A percentile compares a stretch with the other conserved stretches of the same genome.
Conservation (phyloP, 2,113 vertebrate genomes). For the Anhinga rufa region DNA sequence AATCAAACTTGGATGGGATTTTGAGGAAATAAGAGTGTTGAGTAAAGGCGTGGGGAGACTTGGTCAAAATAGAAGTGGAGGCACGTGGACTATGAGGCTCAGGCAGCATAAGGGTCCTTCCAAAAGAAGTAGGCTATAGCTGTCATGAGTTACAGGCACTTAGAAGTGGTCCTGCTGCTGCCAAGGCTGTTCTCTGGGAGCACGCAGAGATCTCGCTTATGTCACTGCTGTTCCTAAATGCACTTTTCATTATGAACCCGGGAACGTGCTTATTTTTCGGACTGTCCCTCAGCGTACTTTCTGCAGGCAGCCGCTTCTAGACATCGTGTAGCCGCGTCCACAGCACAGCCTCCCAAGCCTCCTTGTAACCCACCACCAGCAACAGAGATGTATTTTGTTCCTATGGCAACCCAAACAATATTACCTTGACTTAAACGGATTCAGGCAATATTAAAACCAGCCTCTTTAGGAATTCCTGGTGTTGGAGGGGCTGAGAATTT, state of each 20-base stretch:
- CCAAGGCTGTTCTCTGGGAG: not conserved
- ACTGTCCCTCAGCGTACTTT: not conserved
- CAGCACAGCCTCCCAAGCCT: not conserved
- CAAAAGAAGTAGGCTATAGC: fast-evolving
- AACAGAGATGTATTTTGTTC: not conserved
- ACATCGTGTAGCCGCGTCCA: fast-evolving
- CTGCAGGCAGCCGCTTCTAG: not conserved
- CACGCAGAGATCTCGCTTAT: not conserved
- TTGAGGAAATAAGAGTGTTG: not conserved
- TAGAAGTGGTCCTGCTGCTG: too few species aligned
- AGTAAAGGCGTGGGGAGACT: not conserved
- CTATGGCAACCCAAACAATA: conserved; percentile 51
- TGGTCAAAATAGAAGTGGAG: not conserved
- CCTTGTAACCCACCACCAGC: not conserved
- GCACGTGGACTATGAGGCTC: not conserved
- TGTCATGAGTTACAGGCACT: not conserved
- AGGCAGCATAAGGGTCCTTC: not conserved
- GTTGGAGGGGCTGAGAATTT: conserved; percentile 44
- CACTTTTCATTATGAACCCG: not conserved
- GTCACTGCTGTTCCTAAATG: not conserved
- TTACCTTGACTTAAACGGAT: conserved; percentile 59
- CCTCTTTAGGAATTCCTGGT: conserved; percentile 56
- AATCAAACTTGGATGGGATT: not conserved
- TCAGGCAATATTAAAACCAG: conserved; percentile 57
- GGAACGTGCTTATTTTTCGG: not conserved